Evolutionary conservation across 2,113 vertebrate species (phyloP).

Genomic region (Garra rufa): DNA sequence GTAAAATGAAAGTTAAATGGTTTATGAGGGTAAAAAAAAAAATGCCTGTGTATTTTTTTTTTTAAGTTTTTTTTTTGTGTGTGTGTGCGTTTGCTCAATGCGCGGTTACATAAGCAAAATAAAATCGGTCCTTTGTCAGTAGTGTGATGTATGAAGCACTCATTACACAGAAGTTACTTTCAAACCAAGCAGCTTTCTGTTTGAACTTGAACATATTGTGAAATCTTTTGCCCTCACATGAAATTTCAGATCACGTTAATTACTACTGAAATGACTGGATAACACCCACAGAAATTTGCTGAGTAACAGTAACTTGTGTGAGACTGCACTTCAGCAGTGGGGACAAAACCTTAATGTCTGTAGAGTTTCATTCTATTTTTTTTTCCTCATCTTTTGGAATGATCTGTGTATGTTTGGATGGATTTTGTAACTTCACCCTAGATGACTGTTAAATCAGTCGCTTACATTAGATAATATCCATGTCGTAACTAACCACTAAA

Average conservation of each 20-base stretch:
- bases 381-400: not conserved
- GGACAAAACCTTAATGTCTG: too few species aligned
- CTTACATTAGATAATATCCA: not conserved
- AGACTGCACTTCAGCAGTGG: too few species aligned
- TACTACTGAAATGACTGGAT: not conserved
- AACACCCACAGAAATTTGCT: not conserved
- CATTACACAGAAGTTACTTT: too few species aligned
- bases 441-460: not conserved
- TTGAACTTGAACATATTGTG: not conserved
- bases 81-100: too few species aligned
- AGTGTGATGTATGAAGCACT: too few species aligned
- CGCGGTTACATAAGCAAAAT: too few species aligned
- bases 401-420: not conserved
- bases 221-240: not conserved
- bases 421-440: not conserved
- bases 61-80: too few species aligned
- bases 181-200: not conserved
- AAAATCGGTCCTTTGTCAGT: too few species aligned
- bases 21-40: too few species aligned
- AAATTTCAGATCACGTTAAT: not conserved
- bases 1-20: too few species aligned
- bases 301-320: too few species aligned
- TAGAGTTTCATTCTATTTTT: not conserved
- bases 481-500: constrained; percentile 1
- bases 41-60: too few species aligned